phyloP scores from a whole-genome alignment of 1,140 invertebrate genomes.

The Trichomalopsis sarcophagae region DNA sequence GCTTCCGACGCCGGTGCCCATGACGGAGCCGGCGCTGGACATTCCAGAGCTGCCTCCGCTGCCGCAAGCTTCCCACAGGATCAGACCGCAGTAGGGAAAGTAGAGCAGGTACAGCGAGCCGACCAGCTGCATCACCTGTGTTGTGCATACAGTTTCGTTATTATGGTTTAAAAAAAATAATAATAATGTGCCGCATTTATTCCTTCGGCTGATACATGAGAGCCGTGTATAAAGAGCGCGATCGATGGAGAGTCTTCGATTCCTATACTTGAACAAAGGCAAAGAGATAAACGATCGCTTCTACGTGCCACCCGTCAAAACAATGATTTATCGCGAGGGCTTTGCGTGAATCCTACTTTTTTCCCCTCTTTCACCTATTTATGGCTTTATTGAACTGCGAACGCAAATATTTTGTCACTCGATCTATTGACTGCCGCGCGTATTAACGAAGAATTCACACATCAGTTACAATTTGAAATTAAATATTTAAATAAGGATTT shows the following conservation, averaged over 20 bases:
- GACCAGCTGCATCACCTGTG: conserved; percentile 78
- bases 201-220: neutral
- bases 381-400: no score
- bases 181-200: no score
- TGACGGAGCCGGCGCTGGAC: neutral
- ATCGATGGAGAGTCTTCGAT: neutral
- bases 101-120: conserved; percentile 84
- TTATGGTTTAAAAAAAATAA: no score
- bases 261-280: neutral
- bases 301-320: neutral
- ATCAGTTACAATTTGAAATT: no score
- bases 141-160: no score
- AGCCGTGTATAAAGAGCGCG: neutral
- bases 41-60: neutral
- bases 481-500: no score
- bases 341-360: neutral
- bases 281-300: neutral
- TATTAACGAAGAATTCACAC: no score
- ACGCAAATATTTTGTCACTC: no score
- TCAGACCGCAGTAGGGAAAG: conserved; percentile 82
- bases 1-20: conserved; percentile 47
- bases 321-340: neutral
- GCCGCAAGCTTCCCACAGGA: conserved; percentile 79
- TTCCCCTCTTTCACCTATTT: no score
- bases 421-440: no score